Evolutionary conservation across 2,888 invertebrate species (phyloP), one percentile per base, ranked within the genome.

Genomic region (Helleia helle): DNA sequence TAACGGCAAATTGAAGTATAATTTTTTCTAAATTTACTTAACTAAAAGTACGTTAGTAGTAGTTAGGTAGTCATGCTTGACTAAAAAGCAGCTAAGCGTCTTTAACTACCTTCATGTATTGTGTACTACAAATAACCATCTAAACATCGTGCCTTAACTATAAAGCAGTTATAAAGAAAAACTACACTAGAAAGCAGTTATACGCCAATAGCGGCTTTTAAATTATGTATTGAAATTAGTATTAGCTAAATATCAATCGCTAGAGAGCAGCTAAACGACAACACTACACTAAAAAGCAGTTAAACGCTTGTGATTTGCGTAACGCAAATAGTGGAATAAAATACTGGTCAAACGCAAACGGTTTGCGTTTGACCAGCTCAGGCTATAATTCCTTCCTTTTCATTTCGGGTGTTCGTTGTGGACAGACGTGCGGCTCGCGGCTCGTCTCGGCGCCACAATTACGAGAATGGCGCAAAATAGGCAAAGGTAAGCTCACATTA

Each of bases 11-110:
- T n/a, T n/a, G n/a, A n/a, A n/a, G n/a, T n/a, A 6, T 7, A 22
- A 22, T 22, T 22, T 22, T 22, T 22, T 22, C 24, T 6, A 22
- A 22, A 22, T 22, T 22, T 22, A 22, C 24, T 22, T 22, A 22
- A 22, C 24, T 22, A 22, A 22, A 22, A 22, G n/a, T n/a, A n/a
- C n/a, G n/a, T n/a, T n/a, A n/a, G n/a, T n/a, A n/a, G n/a, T n/a
- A n/a, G n/a, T n/a, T n/a, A n/a, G n/a, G n/a, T n/a, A n/a, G 24
- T 22, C 24, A 22, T 22, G 7, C 7, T 22, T 22, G 5, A 22
- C 24, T 30, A 30, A 30, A 30, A 12, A 13, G 30, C 15, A 30
- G 14, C 30, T 30, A 30, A 13, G n/a, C n/a, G n/a, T n/a, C n/a
- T n/a, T n/a, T n/a, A n/a, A n/a, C n/a, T n/a, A n/a, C n/a, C n/a